Evolutionary conservation across 2,888 invertebrate species (phyloP).

Genomic region (Elmis aenea): DNA sequence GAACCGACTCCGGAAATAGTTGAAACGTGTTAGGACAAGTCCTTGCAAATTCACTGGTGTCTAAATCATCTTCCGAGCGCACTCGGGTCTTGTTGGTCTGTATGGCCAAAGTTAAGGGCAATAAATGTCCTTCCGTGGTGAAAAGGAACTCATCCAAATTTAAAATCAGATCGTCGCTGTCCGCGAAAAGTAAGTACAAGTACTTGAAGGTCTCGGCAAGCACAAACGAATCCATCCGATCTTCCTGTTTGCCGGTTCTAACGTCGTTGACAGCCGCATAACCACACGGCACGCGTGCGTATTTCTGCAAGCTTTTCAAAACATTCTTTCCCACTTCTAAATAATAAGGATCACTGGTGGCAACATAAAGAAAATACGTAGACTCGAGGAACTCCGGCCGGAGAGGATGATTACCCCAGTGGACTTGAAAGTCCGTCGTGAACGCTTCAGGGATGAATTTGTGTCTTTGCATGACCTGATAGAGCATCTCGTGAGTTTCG

Average conservation of each 20-base stretch:
- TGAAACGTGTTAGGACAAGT: conserved; percentile 84
- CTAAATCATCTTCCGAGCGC: conserved; percentile 51
- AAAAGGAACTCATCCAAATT: conserved; percentile 83
- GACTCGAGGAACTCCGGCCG: conserved; percentile 97
- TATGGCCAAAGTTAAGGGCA: conserved; percentile 79
- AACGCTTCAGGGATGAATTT: conserved; percentile 99
- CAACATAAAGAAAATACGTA: conserved; percentile 93
- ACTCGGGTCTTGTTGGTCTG: conserved; percentile 52
- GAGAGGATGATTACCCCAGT: conserved; percentile 97
- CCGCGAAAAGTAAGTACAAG: conserved; percentile 87
- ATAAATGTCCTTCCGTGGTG: conserved; percentile 92
- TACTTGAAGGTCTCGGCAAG: conserved; percentile 98
- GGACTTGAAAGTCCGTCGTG: conserved; percentile 93
- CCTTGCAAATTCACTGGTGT: conserved; percentile 55
- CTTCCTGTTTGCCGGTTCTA: conserved; percentile 71
- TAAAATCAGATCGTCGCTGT: conserved; percentile 75
- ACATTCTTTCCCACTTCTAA: conserved; percentile 87
- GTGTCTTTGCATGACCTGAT: conserved; percentile 96
- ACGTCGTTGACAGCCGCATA: conserved; percentile 98
- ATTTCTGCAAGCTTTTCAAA: conserved; percentile 80
- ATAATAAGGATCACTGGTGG: conserved; percentile 94
- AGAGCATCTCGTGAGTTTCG: conserved; percentile 98
- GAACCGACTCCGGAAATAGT: conserved; percentile 76
- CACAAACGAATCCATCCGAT: conserved; percentile 98
- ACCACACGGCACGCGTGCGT: conserved; percentile 92